These are phyloP conservation scores for Nephrotoma appendiculata DNA, from an alignment of 2,888 invertebrate species.

Conservation along the genomic window DNA sequence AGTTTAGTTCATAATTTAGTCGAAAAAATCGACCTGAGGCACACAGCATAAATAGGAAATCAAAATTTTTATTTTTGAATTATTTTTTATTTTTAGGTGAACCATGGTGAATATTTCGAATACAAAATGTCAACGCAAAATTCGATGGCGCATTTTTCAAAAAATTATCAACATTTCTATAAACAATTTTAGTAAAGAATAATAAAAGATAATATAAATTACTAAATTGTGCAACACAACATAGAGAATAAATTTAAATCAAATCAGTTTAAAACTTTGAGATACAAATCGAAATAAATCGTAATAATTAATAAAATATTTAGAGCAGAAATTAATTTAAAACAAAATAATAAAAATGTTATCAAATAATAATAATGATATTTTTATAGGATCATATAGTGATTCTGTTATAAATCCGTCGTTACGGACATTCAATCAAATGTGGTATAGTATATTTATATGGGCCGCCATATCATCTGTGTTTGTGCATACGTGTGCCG, in stretches of 20 bases:
- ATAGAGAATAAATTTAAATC: not conserved
- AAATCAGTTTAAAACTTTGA: not conserved
- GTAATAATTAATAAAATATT: not conserved
- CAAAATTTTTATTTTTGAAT: no score
- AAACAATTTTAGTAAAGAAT: conserved; percentile 1
- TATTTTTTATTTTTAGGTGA: not conserved
- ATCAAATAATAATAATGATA: not conserved
- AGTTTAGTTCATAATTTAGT: no score
- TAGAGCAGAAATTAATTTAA: not conserved
- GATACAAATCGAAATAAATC: not conserved
- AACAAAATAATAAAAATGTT: not conserved
- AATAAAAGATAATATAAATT: not conserved
- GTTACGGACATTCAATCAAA: conserved; percentile 61
- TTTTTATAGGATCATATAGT: not conserved
- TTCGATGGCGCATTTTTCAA: conserved; percentile 2
- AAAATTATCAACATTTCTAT: conserved; percentile 12
- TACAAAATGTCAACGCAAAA: not conserved
- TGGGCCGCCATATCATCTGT: conserved; percentile 92
- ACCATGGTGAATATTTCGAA: not conserved
- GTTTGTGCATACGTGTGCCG: conserved; percentile 83
- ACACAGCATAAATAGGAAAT: no score
- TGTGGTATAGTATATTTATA: conserved; percentile 95
- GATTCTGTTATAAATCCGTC: not conserved
- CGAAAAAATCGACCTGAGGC: no score
- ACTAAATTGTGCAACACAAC: not conserved